These are phyloP conservation scores for Rhineura floridana DNA, from an alignment of 2,113 vertebrate species.

Conservation along the genomic window DNA sequence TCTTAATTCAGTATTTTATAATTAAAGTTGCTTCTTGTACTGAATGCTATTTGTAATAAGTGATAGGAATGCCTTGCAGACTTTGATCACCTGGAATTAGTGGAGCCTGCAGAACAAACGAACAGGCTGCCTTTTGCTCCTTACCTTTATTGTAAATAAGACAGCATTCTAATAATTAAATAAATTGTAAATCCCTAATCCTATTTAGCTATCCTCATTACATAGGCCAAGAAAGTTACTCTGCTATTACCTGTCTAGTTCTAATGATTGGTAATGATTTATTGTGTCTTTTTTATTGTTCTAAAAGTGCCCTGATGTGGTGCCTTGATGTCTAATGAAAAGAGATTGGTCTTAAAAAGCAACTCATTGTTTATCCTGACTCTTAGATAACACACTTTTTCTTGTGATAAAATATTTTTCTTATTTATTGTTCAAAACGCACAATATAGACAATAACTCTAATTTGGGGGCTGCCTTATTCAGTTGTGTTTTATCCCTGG, in stretches of 20 bases:
- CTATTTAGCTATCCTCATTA: conserved; percentile 79
- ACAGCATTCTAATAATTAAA: conserved; percentile 77
- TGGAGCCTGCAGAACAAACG: conserved; percentile 67
- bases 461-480: conserved; percentile 84
- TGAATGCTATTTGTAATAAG: conserved; percentile 63
- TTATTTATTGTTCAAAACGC: conserved; percentile 86
- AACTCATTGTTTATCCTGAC: conserved; percentile 85
- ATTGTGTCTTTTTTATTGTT: conserved; percentile 83
- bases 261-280: conserved; percentile 87
- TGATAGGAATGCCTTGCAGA: conserved; percentile 54
- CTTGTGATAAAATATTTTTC: conserved; percentile 93
- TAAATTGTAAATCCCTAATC: conserved; percentile 84
- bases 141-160: conserved; percentile 83
- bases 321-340: conserved; percentile 97
- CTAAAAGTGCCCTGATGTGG: conserved; percentile 88
- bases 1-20: conserved; percentile 30
- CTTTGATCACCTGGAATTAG: conserved; percentile 80
- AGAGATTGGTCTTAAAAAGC: conserved; percentile 86
- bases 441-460: conserved; percentile 84
- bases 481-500: conserved; percentile 87
- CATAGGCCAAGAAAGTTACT: conserved; percentile 79
- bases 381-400: conserved; percentile 92
- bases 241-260: conserved; percentile 84
- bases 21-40: conserved; percentile 45
- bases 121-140: conserved; percentile 71